Evolutionary conservation across 2,888 invertebrate genomes (phyloP).

Genomic region (Onthophagus sagittarius): DNA sequence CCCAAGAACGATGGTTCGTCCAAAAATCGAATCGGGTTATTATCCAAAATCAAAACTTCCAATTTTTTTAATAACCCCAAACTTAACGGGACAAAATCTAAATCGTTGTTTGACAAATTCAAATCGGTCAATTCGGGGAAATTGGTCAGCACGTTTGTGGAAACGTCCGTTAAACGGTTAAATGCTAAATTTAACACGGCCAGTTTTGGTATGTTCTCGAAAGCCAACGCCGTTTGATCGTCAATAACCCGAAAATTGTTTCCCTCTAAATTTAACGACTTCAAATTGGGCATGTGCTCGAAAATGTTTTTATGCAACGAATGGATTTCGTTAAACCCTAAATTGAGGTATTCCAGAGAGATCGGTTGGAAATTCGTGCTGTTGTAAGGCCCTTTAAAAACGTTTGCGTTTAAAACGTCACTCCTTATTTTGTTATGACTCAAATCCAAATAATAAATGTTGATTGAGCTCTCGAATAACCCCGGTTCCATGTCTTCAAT

Average conservation of each 20-base stretch:
- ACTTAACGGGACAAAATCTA: conserved; percentile 57
- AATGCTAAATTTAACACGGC: conserved; percentile 53
- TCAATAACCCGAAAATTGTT: conserved; percentile 62
- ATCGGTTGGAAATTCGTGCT: conserved; percentile 55
- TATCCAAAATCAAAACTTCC: conserved; percentile 57
- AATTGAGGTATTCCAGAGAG: conserved; percentile 55
- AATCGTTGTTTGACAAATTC: conserved; percentile 58
- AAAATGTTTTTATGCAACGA: conserved; percentile 60
- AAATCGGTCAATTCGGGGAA: conserved; percentile 54
- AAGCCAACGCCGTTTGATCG: conserved; percentile 52
- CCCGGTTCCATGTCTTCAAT: conserved; percentile 53
- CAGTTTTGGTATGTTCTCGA: conserved; percentile 48
- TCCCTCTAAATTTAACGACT: conserved; percentile 57
- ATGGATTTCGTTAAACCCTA: conserved; percentile 62
- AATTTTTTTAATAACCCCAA: conserved; percentile 55
- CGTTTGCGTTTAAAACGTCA: conserved; percentile 59
- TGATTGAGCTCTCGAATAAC: conserved; percentile 52
- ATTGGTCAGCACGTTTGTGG: conserved; percentile 53
- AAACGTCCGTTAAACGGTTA: conserved; percentile 57
- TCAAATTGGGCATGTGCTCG: conserved; percentile 60
- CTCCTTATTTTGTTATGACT: conserved; percentile 57
- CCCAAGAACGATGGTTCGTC: conserved; percentile 59
- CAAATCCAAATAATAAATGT: conserved; percentile 55
- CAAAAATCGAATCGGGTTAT: conserved; percentile 58
- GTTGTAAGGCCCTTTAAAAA: conserved; percentile 64